Base-by-base conservation (phyloP, 2,113 vertebrate species). In the Bufo bufo region DNA sequence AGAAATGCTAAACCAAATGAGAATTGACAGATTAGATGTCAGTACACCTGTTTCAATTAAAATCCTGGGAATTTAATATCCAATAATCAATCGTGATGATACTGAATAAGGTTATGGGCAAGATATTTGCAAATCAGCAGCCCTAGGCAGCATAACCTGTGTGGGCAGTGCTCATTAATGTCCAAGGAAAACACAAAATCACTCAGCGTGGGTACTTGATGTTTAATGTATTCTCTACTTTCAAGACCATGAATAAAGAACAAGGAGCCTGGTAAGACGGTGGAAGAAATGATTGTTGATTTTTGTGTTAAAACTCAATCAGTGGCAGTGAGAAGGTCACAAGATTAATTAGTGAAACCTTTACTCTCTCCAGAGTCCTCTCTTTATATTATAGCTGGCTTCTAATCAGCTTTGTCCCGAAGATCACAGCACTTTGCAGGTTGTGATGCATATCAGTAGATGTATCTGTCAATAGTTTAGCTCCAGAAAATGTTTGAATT, bases 71-170 rank as follows among this genome's bases (percentile, higher is more conserved):
- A 79, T n/a, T 20, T 45, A 54, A 79, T 77, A 69, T 66, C 19
- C 14, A 86, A 86, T 86, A 86, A 79, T 79, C 85, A 86, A 78
- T 86, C 19, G 49, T 52, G 19, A 63, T 77, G 71, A 61, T 75
- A 45, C 56, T 50, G n/a, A 58, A 77, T 50, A 45, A 14, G 10
- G 72, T 47, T 47, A 85, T 63, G 20, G 58, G 13, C 47, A 54
- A 50, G 75, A 79, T 86, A 65, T 86, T 63, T 86, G 59, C 14
- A 79, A 79, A 79, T 52, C n/a, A 54, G 66, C 85, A 4, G 12
- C 4, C 59, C 43, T 5, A 17, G 54, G 58, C 61, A 52, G 16
- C 61, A 52, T n/a, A 9, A 23, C 5, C 19, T 4, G 49, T 58
- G 8, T 0, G 43, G n/a, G 49, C 59, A 82, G 50, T 43, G 49